Base-by-base conservation (phyloP, 2,797 vertebrate species). In the Intellagama lesueurii region DNA sequence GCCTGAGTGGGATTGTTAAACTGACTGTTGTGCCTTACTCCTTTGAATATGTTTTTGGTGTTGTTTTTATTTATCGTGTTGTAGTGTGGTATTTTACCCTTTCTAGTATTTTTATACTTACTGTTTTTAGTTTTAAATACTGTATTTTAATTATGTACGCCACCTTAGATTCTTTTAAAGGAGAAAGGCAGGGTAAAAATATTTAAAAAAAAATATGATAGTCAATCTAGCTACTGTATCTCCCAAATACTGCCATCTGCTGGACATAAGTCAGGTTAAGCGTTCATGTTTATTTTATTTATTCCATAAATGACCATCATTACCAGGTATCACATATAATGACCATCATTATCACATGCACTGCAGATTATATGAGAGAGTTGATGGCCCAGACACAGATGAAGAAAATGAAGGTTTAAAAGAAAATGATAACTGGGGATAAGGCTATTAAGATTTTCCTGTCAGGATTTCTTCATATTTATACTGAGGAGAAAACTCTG, bases 241-340 rank as follows among this genome's bases (percentile, higher is more conserved):
- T 85, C 84, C 80, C 73, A 86, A 81, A 81, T 47, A 49, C 47
- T 89, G 75, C 80, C 56, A 69, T 77, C 68, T 35, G 73, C 70
- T 0, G 0, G 32, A 72, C 9, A 60, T 81, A 93, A 91, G 90
- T 32, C 5, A 69, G 32, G 28, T 35, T n/a, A 44, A 52, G 35
- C 7, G n/a, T 75, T 26, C 11, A 16, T 17, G 4, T 32, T 24
- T 64, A 76, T 80, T 56, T 69, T 69, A 56, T 85, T 68, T 70
- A 69, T n/a, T 24, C 35, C 26, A 32, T 28, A 69, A 66, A n/a
- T 79, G 16, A 3, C 32, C 47, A 73, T n/a, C 5, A 60, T 40
- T 12, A n/a, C n/a, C n/a, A n/a, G n/a, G n/a, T n/a, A n/a, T 77
- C 60, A 32, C 16, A 44, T 35, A 68, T 77, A n/a, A 60, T 14